Evolutionary conservation across 2,888 invertebrate species (phyloP).

Genomic region (Neuroscelio doddi): DNA sequence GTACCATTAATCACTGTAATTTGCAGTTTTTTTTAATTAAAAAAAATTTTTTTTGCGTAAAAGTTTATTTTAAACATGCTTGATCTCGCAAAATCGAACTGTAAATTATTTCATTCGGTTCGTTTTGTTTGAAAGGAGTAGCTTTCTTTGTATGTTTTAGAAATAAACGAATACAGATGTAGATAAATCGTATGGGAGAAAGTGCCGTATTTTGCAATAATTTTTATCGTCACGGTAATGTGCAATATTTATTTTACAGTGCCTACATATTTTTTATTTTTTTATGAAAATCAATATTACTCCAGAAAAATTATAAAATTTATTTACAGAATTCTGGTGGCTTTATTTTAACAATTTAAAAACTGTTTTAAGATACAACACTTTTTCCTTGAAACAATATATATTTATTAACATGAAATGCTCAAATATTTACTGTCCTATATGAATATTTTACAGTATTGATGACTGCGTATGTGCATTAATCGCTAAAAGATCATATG

Average conservation of each 20-base stretch:
- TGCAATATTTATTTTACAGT: too few relatives aligned
- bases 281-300: too few relatives aligned
- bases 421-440: slow-evolving; percentile 39
- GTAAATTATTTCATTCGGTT: too few relatives aligned
- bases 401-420: slow-evolving; percentile 34
- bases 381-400: slow-evolving; percentile 29
- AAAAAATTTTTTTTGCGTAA: too few relatives aligned
- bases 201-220: background rate
- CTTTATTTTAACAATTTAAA: background rate
- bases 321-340: background rate
- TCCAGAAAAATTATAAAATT: too few relatives aligned
- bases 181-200: background rate
- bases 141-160: too few relatives aligned
- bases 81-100: too few relatives aligned
- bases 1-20: slow-evolving; percentile 16
- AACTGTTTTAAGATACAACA: background rate
- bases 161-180: too few relatives aligned
- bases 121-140: too few relatives aligned
- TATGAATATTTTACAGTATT: slow-evolving; percentile 40
- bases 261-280: too few relatives aligned
- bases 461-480: slow-evolving; percentile 35
- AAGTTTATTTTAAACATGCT: too few relatives aligned
- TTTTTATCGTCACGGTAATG: too few relatives aligned
- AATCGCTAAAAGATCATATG: slow-evolving; percentile 26
- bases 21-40: background rate